Percentiles rank a stretch among this genome's conserved stretches.
These are phyloP conservation scores for Chaetodon trifasciatus DNA, from an alignment of 2,797 vertebrate species.

Conservation along the genomic window DNA sequence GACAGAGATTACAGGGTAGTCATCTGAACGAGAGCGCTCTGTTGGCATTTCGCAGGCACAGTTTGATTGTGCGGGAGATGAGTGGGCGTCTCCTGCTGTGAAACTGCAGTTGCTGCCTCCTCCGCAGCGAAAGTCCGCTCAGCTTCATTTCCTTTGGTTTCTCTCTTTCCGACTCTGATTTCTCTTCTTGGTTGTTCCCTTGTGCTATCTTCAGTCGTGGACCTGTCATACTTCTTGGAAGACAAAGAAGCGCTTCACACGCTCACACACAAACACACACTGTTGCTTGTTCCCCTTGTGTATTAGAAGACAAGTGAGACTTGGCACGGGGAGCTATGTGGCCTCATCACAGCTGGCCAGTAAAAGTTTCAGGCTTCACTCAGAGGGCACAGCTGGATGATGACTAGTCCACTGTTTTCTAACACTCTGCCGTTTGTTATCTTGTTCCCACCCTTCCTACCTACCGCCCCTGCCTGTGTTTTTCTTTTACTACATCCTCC, in stretches of 20 bases:
- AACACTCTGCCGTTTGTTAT: conserved; percentile 48
- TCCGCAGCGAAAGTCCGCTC: conserved; percentile 26
- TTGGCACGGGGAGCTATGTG: conserved; percentile 50
- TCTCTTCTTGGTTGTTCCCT: background rate
- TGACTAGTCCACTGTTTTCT: conserved; percentile 66
- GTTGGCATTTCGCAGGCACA: conserved; percentile 57
- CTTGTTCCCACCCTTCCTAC: conserved; percentile 20
- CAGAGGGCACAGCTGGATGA: conserved; percentile 64
- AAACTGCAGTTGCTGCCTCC: conserved; percentile 51
- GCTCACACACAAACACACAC: conserved; percentile 38
- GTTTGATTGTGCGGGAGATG: conserved; percentile 66
- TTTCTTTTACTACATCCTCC: conserved; percentile 15
- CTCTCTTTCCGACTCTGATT: conserved; percentile 4
- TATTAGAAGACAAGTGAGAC: conserved; percentile 53
- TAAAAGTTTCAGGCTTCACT: conserved; percentile 51
- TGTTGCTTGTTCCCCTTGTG: conserved; percentile 49
- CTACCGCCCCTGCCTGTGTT: conserved; percentile 1
- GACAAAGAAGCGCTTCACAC: conserved; percentile 53
- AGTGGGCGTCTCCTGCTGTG: conserved; percentile 72
- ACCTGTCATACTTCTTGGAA: conserved; percentile 9
- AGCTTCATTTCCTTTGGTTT: conserved; percentile 2
- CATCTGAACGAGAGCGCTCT: conserved; percentile 40
- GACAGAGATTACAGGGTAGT: conserved; percentile 62
- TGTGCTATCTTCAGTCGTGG: conserved; percentile 18
- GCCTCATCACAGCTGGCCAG: conserved; percentile 69